Evolutionary conservation across 2,888 invertebrate species (phyloP), one percentile per base, ranked within the genome.

Genomic region (Oligia latruncula): DNA sequence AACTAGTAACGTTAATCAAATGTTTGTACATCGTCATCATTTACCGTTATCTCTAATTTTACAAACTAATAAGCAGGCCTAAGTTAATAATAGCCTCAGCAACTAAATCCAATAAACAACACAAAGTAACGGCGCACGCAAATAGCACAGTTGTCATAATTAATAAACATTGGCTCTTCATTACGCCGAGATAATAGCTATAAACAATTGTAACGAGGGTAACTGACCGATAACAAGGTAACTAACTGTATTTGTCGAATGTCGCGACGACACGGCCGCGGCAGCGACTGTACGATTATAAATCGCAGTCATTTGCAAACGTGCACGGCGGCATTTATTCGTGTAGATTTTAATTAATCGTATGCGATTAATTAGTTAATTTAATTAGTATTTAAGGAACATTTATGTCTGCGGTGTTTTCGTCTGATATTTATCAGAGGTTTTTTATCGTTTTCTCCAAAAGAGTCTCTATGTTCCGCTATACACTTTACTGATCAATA

Each of bases 161-260:
- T 81, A 87, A 87, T 81, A 79, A 87, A 82, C 80, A 83, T 70
- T 73, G 74, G 78, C 73, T 78, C 80, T 81, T 88, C 73, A 87
- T 87, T 87, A 82, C 68, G 66, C 11, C 67, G n/a, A 81, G 84
- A 88, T 87, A 87, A 74, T 76, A 60, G 66, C 40, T 81, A 81
- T 84, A 82, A 85, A 89, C 85, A 90, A 85, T 82, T 85, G 83
- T 85, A 82, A 66, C 67, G 66, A 60, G 80, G 83, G 86, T 83
- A 40, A 84, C 74, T 84, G 88, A 84, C 86, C 88, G 90, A 90
- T 90, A 90, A 83, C 85, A 77, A 81, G 73, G 77, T 80, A 79
- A 86, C 4, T 40, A 4, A 8, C 83, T 89, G 82, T 79, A 86
- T 77, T 82, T 78, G 77, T 81, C 71, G 67, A 67, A 40, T 40